Evolutionary conservation across 1,140 invertebrate species (phyloP), one percentile per base, ranked within the genome.

Genomic region (Oreohelix idahoensis): DNA sequence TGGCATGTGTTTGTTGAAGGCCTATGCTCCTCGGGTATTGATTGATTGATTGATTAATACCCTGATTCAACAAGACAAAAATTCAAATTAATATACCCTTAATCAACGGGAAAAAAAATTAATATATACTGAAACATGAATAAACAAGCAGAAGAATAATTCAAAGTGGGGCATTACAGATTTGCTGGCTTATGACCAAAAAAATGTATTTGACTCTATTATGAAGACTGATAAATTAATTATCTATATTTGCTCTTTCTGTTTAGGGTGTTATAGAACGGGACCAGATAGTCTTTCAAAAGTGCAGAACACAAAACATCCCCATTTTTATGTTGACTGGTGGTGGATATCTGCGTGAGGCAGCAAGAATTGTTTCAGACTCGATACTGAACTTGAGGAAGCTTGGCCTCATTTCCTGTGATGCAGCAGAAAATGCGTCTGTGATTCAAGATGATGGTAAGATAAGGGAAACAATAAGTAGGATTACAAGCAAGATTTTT

Each of bases 261-360:
- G 69, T 88, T 70, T 92, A 97, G 94, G 96, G 96, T 29, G 95
- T 97, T 35, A 95, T 97, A 73, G 93, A 95, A 89, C 93, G 97
- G 85, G 97, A 98, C 91, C 95, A 96, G 92, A 94, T 96, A 42
- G 96, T 98, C 4, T 98, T 97, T 90, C 92, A 94, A 84, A 94
- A 95, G 85, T 96, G 95, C 53, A 93, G 94, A 81, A 84, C 94
- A 11, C 89, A 94, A 26, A 90, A 93, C 20, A 95, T 97, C 84
- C 96, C 97, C 0, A 95, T 97, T 69, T 95, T 97, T 0, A 97
- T 97, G 96, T 89, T 97, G 29, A 97, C 96, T 0, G 97, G 96
- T 90, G 97, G 97, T 15, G 97, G 97, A 0, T 97, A 97, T 92
- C 93, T 95, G 70, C 94, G 94, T 82, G 93, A 93, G 80, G 96